phyloP scores from a whole-genome alignment of 2,888 invertebrate species.

The Neoitamus cyanurus region DNA sequence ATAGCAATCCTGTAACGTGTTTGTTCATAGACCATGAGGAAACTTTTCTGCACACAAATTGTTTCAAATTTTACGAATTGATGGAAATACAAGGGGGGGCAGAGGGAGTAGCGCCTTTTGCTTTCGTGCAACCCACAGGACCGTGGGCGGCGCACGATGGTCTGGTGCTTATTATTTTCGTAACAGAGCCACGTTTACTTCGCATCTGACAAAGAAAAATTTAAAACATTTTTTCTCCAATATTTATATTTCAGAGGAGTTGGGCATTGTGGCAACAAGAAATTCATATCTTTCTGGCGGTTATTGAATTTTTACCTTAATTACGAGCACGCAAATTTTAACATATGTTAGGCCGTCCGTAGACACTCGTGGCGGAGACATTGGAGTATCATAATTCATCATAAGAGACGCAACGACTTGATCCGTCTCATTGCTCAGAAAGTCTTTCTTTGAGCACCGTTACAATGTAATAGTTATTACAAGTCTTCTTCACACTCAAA shows the following conservation, averaged over 20 bases:
- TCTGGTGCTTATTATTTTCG: neutral
- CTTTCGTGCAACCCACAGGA: neutral
- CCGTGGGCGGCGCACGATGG: neutral
- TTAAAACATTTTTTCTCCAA: neutral
- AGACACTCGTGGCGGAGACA: neutral
- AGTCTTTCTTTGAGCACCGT: too few relatives aligned
- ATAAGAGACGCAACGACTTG: too few relatives aligned
- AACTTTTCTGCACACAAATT: neutral
- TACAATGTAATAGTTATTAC: too few relatives aligned
- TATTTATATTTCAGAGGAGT: neutral
- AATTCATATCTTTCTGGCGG: neutral
- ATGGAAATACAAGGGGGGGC: neutral
- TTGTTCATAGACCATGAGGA: neutral
- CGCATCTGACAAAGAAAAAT: neutral
- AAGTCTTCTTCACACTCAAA: too few relatives aligned
- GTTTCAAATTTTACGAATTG: slow-evolving; percentile 5
- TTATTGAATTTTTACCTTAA: neutral
- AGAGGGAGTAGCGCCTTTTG: neutral
- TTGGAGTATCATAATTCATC: too few relatives aligned
- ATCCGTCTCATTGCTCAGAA: too few relatives aligned
- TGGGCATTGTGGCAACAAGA: neutral
- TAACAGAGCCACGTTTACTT: neutral
- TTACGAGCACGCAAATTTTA: neutral
- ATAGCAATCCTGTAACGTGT: neutral
- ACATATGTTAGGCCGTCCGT: too few relatives aligned